These are phyloP conservation scores for Barbus barbus DNA, from an alignment of 2,113 vertebrate genomes.

Conservation along the genomic window DNA sequence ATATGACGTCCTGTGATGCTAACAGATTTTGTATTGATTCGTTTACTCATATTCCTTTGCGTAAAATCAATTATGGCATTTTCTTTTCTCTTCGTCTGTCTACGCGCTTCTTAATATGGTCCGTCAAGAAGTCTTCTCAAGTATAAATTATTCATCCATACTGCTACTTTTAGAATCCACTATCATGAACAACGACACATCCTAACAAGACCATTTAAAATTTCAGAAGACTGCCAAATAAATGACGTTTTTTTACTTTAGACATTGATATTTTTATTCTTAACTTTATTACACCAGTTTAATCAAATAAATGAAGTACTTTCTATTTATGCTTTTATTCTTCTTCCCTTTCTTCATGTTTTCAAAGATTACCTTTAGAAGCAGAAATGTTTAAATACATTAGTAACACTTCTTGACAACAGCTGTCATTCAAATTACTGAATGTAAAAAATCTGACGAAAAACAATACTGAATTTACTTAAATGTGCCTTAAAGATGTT, in stretches of 20 bases:
- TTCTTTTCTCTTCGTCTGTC: slow-evolving; percentile 57
- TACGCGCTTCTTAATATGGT: slow-evolving; percentile 55
- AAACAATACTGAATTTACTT: not conserved
- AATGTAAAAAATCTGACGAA: not conserved
- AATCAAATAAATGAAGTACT: not conserved
- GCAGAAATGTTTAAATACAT: not conserved
- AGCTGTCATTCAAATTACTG: too few relatives aligned
- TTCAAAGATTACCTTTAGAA: not conserved
- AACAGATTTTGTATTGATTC: slow-evolving; percentile 73
- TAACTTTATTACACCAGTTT: not conserved
- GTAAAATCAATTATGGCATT: slow-evolving; percentile 78
- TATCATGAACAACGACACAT: slow-evolving; percentile 41
- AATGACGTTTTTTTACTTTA: not conserved
- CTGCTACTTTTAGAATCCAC: slow-evolving; percentile 38
- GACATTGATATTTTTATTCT: not conserved
- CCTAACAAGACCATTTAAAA: slow-evolving; percentile 16
- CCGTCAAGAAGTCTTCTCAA: slow-evolving; percentile 51
- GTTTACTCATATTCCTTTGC: slow-evolving; percentile 71
- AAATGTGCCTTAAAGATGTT: not conserved
- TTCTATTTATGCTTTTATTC: not conserved
- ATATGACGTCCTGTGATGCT: slow-evolving; percentile 69
- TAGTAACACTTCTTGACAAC: too few relatives aligned
- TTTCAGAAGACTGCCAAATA: slow-evolving; percentile 3
- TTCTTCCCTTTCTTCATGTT: not conserved
- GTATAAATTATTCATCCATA: slow-evolving; percentile 30